A percentile compares a stretch with the other conserved stretches of the same genome.
Evolutionary conservation across 1,140 invertebrate genomes (phyloP).

Genomic region (Octopus bimaculoides): DNA sequence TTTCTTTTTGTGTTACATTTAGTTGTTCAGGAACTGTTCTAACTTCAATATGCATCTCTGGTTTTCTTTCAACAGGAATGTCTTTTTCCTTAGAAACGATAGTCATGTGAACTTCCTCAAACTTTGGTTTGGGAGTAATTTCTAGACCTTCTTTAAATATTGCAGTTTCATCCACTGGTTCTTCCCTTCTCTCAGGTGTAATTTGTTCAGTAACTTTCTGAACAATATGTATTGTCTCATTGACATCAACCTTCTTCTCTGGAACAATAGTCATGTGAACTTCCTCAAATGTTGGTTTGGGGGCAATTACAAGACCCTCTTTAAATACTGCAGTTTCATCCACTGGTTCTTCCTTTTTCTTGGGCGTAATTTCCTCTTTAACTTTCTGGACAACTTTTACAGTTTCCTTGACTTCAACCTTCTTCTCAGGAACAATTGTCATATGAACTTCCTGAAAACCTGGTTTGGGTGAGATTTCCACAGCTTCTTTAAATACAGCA

Average conservation of each 20-base stretch:
- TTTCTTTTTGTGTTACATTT: constrained; percentile 23
- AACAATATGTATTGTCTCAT: not conserved
- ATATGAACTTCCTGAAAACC: constrained; percentile 7
- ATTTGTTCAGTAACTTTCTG: not conserved
- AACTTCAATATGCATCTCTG: constrained; percentile 16
- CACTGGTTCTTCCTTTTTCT: constrained; percentile 16
- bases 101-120: constrained; percentile 5
- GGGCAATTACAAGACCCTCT: constrained; percentile 12
- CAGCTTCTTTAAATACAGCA: constrained; percentile 4
- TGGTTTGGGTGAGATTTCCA: constrained; percentile 13
- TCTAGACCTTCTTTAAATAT: not conserved
- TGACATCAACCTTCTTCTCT: constrained; percentile 10
- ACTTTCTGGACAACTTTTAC: constrained; percentile 10
- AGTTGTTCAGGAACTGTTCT: constrained; percentile 20
- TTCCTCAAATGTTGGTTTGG: constrained; percentile 5
- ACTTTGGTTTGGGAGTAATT: not conserved
- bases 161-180: constrained; percentile 12
- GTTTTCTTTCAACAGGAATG: constrained; percentile 17
- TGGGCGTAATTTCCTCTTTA: constrained; percentile 17
- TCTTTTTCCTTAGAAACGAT: constrained; percentile 13
- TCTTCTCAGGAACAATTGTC: not conserved
- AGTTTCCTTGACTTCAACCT: constrained; percentile 9
- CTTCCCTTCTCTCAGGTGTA: constrained; percentile 14
- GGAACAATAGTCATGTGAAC: not conserved
- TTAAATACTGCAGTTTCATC: constrained; percentile 1